Evolutionary conservation across 2,113 vertebrate genomes (phyloP).

Genomic region (Emydura subglobosa): DNA sequence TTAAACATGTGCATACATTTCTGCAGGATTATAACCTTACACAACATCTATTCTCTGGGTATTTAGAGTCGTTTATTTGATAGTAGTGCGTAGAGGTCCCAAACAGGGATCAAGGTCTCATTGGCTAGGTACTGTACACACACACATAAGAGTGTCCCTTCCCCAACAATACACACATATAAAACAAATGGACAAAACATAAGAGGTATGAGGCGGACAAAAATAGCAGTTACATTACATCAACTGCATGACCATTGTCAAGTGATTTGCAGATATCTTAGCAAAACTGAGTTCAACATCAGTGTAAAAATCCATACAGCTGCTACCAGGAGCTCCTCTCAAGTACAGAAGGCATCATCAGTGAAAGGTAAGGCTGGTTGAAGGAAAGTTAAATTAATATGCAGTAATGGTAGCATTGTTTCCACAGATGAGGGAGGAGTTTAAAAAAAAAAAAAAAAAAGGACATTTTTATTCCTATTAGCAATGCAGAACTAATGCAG

Average conservation of each 20-base stretch:
- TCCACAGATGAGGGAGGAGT: background rate
- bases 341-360: background rate
- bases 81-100: background rate
- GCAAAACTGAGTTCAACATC: background rate
- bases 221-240: background rate
- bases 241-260: background rate
- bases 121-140: background rate
- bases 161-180: background rate
- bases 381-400: background rate
- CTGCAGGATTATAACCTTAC: background rate
- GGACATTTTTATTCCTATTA: fast-evolving
- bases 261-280: background rate
- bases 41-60: background rate
- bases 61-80: background rate
- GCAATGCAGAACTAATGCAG: background rate
- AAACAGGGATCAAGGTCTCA: background rate
- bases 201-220: background rate
- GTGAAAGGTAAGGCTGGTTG: background rate
- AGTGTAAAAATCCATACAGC: background rate
- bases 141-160: background rate
- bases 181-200: background rate
- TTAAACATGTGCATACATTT: background rate
- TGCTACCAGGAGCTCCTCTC: background rate
- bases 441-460: background rate
- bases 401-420: background rate